These are phyloP conservation scores for Caenorhabditis sp. DNA, from an alignment of 2,888 invertebrate species.

Conservation along the genomic window DNA sequence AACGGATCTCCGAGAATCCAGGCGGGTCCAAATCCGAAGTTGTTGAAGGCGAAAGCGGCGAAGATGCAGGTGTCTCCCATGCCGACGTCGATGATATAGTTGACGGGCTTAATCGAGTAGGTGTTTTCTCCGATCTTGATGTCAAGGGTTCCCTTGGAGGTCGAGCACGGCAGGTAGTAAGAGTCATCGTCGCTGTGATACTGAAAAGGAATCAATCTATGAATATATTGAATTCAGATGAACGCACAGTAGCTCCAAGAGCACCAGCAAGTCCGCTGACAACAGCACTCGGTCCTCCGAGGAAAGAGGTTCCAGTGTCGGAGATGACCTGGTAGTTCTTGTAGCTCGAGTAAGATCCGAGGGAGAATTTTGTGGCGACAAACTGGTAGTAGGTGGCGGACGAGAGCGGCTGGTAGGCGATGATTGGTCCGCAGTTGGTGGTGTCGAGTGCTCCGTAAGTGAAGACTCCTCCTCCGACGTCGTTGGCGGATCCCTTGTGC, in stretches of 20 bases:
- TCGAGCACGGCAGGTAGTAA: slow-evolving; percentile 55
- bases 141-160: slow-evolving; percentile 41
- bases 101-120: slow-evolving; percentile 50
- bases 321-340: slow-evolving; percentile 60
- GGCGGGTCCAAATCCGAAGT: slow-evolving; percentile 64
- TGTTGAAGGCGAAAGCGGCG: slow-evolving; percentile 66
- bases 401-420: slow-evolving; percentile 66
- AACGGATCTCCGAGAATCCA: slow-evolving; percentile 69
- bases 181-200: slow-evolving; percentile 45
- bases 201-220: slow-evolving; percentile 15
- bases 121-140: slow-evolving; percentile 42
- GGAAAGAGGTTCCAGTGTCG: slow-evolving; percentile 64
- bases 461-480: slow-evolving; percentile 68
- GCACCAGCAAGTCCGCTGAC: slow-evolving; percentile 47
- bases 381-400: slow-evolving; percentile 70
- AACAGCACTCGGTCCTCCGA: slow-evolving; percentile 55
- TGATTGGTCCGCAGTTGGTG: slow-evolving; percentile 66
- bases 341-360: slow-evolving; percentile 45
- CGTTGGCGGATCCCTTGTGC: slow-evolving; percentile 57
- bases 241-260: slow-evolving; percentile 60
- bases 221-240: too few species aligned
- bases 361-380: slow-evolving; percentile 35
- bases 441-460: slow-evolving; percentile 69
- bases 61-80: slow-evolving; percentile 58
- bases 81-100: slow-evolving; percentile 54